A percentile compares a stretch with the other conserved stretches of the same genome.
phyloP scores from a whole-genome alignment of 1,140 invertebrate species.

The Leptinotarsa lineolata region DNA sequence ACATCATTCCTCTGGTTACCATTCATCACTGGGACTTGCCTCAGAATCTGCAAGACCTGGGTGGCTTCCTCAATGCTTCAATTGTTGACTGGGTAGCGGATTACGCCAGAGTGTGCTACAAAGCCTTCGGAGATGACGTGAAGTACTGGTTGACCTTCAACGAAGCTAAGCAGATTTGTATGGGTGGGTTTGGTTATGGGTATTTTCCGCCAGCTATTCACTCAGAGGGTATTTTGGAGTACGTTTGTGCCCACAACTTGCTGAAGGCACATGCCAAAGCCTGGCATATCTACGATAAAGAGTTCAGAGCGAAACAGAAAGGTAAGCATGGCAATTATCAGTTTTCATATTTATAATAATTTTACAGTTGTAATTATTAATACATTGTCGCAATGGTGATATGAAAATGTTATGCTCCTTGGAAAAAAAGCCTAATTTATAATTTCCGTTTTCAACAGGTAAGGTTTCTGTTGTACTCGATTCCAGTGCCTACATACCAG shows the following conservation, averaged over 20 bases:
- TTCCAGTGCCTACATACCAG: conserved; percentile 23
- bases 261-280: conserved; percentile 43
- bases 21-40: conserved; percentile 51
- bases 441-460: not conserved
- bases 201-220: conserved; percentile 39
- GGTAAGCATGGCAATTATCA: conserved; percentile 23
- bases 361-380: not conserved
- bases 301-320: conserved; percentile 41
- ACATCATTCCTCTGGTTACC: conserved; percentile 67
- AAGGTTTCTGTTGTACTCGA: conserved; percentile 23
- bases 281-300: conserved; percentile 43
- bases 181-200: conserved; percentile 37
- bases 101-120: conserved; percentile 43
- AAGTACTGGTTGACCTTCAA: conserved; percentile 62
- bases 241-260: conserved; percentile 44
- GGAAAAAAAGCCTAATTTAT: too few relatives aligned
- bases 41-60: conserved; percentile 46
- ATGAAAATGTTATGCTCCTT: not conserved
- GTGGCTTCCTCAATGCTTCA: conserved; percentile 46
- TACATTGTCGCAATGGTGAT: not conserved
- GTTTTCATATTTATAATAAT: not conserved
- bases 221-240: conserved; percentile 42
- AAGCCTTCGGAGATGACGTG: conserved; percentile 40
- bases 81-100: conserved; percentile 47
- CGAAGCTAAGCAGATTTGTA: conserved; percentile 55